Evolutionary conservation across 2,888 invertebrate genomes (phyloP).

Genomic region (Schrankia costaestrigalis): DNA sequence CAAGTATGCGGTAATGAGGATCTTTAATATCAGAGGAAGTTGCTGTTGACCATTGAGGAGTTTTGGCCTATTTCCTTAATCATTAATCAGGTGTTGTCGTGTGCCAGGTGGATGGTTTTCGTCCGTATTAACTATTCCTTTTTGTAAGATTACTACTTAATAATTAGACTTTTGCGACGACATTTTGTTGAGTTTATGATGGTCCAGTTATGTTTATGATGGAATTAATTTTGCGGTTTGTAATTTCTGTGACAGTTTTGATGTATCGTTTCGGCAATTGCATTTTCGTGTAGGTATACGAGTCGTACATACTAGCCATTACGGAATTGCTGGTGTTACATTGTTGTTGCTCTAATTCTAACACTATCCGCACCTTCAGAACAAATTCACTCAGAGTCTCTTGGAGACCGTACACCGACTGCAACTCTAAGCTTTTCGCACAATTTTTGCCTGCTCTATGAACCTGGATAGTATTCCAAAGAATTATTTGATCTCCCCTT

Average conservation of each 20-base stretch:
- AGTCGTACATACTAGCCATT: too few species aligned
- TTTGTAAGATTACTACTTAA: slow-evolving; percentile 6
- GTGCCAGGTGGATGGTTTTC: slow-evolving; percentile 25
- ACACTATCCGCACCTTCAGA: too few species aligned
- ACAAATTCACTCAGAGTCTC: too few species aligned
- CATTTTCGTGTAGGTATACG: too few species aligned
- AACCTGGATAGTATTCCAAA: too few species aligned
- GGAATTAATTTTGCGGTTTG: neutral
- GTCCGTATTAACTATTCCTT: too few species aligned
- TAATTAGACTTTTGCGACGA: slow-evolving; percentile 9
- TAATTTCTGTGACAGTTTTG: neutral
- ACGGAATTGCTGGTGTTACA: too few species aligned
- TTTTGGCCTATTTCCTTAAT: slow-evolving; percentile 29
- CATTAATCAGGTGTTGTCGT: slow-evolving; percentile 26
- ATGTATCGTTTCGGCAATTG: neutral
- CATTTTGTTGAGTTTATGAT: neutral
- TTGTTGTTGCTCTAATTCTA: too few species aligned
- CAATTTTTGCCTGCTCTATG: too few species aligned
- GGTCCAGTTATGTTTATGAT: neutral
- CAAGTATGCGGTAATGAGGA: slow-evolving; percentile 50
- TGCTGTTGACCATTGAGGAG: slow-evolving; percentile 18
- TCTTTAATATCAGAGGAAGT: slow-evolving; percentile 34
- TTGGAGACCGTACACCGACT: too few species aligned
- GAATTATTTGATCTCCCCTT: too few species aligned
- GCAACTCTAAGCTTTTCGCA: too few species aligned